Evolutionary conservation across 2,113 vertebrate genomes (phyloP).

Genomic region (Cyphomyrus plagiostoma): DNA sequence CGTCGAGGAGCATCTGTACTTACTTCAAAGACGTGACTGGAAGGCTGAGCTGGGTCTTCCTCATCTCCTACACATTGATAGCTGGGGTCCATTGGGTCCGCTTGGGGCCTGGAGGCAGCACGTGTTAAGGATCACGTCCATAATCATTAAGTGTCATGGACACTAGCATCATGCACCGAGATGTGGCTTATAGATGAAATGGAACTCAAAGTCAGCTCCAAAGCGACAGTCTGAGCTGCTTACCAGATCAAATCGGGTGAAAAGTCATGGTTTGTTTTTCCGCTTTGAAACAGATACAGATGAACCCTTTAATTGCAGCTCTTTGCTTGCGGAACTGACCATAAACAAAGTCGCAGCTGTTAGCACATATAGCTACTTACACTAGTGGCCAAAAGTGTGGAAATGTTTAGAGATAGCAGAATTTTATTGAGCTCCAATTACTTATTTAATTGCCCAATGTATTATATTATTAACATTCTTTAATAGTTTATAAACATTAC

Average conservation of each 20-base stretch:
- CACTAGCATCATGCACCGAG: background rate
- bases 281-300: background rate
- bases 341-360: background rate
- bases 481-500: background rate
- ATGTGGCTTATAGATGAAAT: background rate
- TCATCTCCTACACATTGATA: background rate
- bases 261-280: background rate
- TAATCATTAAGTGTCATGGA: background rate
- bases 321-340: background rate
- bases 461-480: background rate
- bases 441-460: background rate
- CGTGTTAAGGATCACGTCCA: background rate
- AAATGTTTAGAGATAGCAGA: background rate
- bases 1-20: background rate
- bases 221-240: background rate
- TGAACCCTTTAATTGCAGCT: background rate
- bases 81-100: background rate
- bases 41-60: background rate
- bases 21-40: conserved; percentile 9
- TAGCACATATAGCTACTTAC: background rate
- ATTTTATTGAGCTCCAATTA: background rate
- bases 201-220: background rate
- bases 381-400: background rate
- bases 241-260: background rate
- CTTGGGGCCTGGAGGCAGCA: background rate